Evolutionary conservation across 2,797 vertebrate species (phyloP), one percentile per base, ranked within the genome.

Genomic region (Gallinago stenura): DNA sequence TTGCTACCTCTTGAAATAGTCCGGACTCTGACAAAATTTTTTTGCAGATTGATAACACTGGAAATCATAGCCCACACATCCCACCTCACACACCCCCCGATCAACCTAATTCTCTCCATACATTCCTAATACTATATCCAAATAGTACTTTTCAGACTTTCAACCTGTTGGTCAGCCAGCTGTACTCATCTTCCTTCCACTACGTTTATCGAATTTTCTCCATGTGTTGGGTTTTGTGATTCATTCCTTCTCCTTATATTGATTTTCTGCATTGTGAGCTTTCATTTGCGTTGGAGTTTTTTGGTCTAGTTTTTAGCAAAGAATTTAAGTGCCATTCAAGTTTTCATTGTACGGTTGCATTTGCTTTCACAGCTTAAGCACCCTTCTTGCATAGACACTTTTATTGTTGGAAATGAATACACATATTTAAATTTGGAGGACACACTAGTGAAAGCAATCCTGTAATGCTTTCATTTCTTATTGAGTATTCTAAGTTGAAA

Each of bases 211-310:
- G 1, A 66, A 72, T 64, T 66, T 66, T 92, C 30, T 87, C 62
- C 3, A 2, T 0, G 0, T 28, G 3, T 18, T 69, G 7, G 6
- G 4, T 9, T 65, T 58, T 80, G 25, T 31, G 65, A 81, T 73
- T 87, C 48, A 78, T 78, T 81, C 20, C 21, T 64, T 68, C 39
- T 92, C 24, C 25, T 65, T 69, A 28, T 0, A 1, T 15, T 45
- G 28, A 61, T 93, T 93, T 87, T 75, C 26, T 83, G 22, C 3
- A 0, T 19, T 28, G 13, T 17, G 33, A 54, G 22, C 5, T 92
- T 93, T 88, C 69, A 65, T 62, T 54, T 83, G 20, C 2, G 0
- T 37, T 35, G 30, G 28, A 75, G 10, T 8, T 61, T 81, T 87
- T 60, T 50, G 7, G 28, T 73, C 57, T 82, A 26, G n/a, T 35